A percentile compares a stretch with the other conserved stretches of the same genome.
Evolutionary conservation across 2,797 vertebrate genomes (phyloP).

Genomic region (Basileuterus tristriatus): DNA sequence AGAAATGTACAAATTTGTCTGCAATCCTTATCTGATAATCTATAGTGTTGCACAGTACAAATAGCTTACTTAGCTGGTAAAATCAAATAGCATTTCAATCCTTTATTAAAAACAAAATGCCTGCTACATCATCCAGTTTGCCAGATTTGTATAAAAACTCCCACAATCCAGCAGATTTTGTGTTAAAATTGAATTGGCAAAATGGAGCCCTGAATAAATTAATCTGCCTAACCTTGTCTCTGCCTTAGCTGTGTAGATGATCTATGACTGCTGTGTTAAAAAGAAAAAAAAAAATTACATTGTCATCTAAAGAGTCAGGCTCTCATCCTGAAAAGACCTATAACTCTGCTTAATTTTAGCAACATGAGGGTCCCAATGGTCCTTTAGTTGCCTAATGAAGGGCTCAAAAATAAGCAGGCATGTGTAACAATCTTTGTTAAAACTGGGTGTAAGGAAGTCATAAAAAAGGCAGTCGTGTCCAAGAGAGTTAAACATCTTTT

Average conservation of each 20-base stretch:
- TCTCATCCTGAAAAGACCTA: neutral
- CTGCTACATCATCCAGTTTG: neutral
- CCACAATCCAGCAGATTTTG: neutral
- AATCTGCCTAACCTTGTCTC: neutral
- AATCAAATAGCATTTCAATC: neutral
- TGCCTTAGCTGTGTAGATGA: neutral
- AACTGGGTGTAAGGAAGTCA: neutral
- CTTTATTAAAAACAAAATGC: neutral
- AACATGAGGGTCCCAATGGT: neutral
- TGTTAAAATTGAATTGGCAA: neutral
- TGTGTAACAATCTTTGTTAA: neutral
- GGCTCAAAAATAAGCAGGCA: slow-evolving; percentile 1
- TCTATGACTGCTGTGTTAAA: neutral
- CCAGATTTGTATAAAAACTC: neutral
- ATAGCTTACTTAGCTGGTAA: neutral
- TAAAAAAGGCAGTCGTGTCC: slow-evolving; percentile 29
- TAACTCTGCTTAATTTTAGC: neutral
- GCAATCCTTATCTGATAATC: neutral
- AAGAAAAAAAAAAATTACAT: neutral
- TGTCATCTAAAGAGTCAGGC: neutral
- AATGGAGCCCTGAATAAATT: neutral
- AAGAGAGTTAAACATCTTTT: neutral
- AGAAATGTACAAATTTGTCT: neutral
- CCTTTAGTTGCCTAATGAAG: slow-evolving; percentile 29
- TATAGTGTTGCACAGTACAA: neutral